Evolutionary conservation across 2,113 vertebrate species (phyloP).

Genomic region (Coptodon bakossiorum): DNA sequence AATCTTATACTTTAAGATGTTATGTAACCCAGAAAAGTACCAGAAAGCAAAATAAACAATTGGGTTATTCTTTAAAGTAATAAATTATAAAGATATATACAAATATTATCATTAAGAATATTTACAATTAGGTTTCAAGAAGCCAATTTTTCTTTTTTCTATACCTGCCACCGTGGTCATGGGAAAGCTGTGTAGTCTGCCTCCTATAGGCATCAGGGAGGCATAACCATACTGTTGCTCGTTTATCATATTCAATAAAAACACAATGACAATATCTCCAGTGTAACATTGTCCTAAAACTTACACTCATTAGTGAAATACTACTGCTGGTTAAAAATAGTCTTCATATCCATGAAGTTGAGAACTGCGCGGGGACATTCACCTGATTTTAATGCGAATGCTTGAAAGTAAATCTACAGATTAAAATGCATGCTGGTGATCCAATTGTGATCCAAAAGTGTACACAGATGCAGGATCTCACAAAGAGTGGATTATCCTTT

Average conservation of each 20-base stretch:
- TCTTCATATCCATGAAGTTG: background rate
- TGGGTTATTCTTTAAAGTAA: slow-evolving; percentile 51
- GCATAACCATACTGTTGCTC: background rate
- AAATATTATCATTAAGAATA: slow-evolving; percentile 54
- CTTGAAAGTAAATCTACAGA: background rate
- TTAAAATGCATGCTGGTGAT: background rate
- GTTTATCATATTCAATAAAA: background rate
- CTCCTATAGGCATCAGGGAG: background rate
- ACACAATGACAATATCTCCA: slow-evolving; percentile 15
- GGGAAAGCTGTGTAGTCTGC: background rate
- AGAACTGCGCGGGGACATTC: background rate
- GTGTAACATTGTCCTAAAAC: slow-evolving; percentile 20
- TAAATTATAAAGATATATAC: slow-evolving; percentile 72
- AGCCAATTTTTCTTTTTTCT: slow-evolving; percentile 11
- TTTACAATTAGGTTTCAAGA: slow-evolving; percentile 62
- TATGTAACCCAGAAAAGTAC: slow-evolving; percentile 27
- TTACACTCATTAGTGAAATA: background rate
- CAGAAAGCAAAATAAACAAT: slow-evolving; percentile 19
- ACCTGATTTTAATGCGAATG: slow-evolving; percentile 19
- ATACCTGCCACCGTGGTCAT: background rate
- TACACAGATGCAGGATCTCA: background rate
- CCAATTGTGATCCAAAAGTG: background rate
- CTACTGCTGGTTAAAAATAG: background rate
- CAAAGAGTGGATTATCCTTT: background rate
- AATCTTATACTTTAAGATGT: background rate